phyloP scores from a whole-genome alignment of 2,113 vertebrate species.

The Prinia subflava region DNA sequence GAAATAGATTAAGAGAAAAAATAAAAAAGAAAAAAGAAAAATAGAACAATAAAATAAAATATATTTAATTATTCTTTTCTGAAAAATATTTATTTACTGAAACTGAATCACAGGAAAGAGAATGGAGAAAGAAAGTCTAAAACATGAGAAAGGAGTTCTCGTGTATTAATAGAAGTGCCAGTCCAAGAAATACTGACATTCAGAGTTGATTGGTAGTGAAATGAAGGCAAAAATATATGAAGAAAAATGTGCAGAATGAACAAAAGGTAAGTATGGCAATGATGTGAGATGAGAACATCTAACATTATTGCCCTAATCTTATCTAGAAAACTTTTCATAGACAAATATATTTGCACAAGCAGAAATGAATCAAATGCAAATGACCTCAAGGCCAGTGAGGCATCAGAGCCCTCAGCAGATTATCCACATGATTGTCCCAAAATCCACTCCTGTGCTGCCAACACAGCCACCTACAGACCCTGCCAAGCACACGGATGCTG shows the following conservation, averaged over 20 bases:
- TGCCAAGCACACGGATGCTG: conserved; percentile 33
- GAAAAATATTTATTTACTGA: background rate
- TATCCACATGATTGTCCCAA: background rate
- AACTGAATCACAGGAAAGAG: background rate
- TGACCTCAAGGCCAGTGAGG: background rate
- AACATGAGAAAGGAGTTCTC: background rate
- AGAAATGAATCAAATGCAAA: background rate
- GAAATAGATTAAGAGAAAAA: background rate
- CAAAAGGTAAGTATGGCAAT: background rate
- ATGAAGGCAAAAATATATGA: background rate
- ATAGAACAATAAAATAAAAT: background rate
- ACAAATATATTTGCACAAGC: conserved; percentile 15
- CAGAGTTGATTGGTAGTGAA: background rate
- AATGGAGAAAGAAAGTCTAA: background rate
- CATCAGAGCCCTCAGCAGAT: background rate
- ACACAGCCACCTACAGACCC: background rate
- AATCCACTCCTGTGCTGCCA: background rate
- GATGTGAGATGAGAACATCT: background rate
- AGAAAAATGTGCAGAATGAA: background rate
- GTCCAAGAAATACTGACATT: background rate
- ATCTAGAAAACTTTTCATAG: background rate
- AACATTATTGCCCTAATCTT: background rate
- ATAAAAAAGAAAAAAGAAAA: background rate
- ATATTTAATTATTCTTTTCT: background rate
- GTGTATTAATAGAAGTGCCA: background rate